Base-by-base conservation (phyloP, 2,888 invertebrate genomes). In the Ophonus ardosiacus region DNA sequence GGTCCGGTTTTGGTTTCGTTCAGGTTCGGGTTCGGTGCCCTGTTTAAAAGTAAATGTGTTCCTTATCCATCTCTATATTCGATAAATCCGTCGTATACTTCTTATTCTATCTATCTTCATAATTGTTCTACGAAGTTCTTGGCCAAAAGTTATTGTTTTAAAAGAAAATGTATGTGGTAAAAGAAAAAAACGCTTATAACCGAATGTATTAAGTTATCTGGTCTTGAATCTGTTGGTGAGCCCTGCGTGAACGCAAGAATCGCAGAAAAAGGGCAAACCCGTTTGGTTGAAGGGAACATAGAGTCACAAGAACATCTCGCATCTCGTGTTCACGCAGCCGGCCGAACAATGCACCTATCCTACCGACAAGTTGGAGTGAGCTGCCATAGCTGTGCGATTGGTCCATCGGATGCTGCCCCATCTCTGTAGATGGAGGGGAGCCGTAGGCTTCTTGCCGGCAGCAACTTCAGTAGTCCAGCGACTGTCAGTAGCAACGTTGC, bases 401-500 rank as follows among this genome's bases (percentile, higher is more conserved):
- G 88, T 88, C 88, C 89, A 87, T 87, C 87, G 88, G 87, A 88
- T 88, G 90, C 90, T 87, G 88, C 80, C 82, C 84, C 84, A 76
- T 76, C 82, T 71, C 31, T 17, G 88, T 78, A 85, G 87, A 81
- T 86, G 87, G 88, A 87, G 89, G 89, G 89, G 88, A 88, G 88
- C 90, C 90, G 87, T 90, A 90, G 89, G 90, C 90, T 89, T 90
- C 88, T 88, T 90, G 89, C 78, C 65, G 56, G 38, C 76, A 84
- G 88, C 84, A 89, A 89, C 89, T 88, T 89, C 90, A 91, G 91
- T 91, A 90, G 90, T 90, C 89, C 88, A 87, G 87, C 90, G 90
- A 89, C 89, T 90, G 90, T 88, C 88, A 65, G 63, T 78, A 65
- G 84, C 56, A n/a, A 63, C 78, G 51, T 61, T 21, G 24, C 57